Percentiles rank a stretch among this genome's conserved stretches.
Conservation (phyloP, 1,140 invertebrate genomes). For the Metaphire vulgaris region DNA sequence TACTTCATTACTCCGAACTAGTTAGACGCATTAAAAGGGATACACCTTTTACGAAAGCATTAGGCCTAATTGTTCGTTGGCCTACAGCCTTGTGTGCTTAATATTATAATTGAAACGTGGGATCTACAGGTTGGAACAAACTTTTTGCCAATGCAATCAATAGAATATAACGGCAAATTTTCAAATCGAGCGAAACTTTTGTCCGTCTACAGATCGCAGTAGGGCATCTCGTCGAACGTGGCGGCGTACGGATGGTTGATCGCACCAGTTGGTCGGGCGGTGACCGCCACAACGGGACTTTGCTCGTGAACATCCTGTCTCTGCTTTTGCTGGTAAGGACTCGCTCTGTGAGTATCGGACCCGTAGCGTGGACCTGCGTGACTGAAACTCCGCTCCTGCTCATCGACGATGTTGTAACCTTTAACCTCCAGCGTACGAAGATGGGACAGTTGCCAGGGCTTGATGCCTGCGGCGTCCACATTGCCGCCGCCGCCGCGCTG, state of each 20-base stretch:
- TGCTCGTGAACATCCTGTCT: neutral
- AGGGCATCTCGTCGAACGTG: neutral
- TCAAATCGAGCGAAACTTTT: neutral
- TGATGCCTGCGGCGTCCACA: slow-evolving; percentile 12
- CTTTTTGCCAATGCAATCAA: too few species aligned
- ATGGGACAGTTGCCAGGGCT: slow-evolving; percentile 27
- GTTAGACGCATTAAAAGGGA: too few species aligned
- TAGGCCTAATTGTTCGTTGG: too few species aligned
- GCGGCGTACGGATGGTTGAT: neutral
- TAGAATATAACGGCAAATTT: too few species aligned
- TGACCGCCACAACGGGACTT: neutral
- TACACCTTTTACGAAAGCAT: too few species aligned
- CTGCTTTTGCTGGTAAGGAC: neutral
- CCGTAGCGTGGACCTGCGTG: neutral
- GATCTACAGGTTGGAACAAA: too few species aligned
- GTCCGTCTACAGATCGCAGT: neutral
- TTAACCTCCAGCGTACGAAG: slow-evolving; percentile 19
- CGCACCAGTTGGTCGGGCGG: neutral
- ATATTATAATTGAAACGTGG: too few species aligned
- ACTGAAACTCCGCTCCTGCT: neutral
- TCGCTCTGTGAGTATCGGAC: neutral
- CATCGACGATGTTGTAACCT: slow-evolving; percentile 9
- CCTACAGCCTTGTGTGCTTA: too few species aligned
- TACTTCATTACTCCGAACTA: too few species aligned
- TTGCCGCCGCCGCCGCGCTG: slow-evolving; percentile 14